Conservation (phyloP, 2,797 vertebrate species). For the Pangasius sanitwongsei region DNA sequence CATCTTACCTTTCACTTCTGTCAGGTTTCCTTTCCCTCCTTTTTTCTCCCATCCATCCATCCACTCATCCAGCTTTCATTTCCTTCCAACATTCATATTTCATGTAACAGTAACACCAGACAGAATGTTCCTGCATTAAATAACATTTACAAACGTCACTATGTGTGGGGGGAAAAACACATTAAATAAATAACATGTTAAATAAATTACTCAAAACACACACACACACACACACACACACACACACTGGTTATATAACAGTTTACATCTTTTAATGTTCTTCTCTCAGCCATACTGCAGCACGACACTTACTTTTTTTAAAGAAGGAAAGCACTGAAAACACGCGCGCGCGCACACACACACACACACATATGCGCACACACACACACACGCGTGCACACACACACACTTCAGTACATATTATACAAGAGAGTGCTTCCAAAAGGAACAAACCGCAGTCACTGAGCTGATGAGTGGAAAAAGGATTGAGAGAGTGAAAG, state of each 20-base stretch:
- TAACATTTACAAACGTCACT: neutral
- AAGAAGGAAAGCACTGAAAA: neutral
- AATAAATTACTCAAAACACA: too few relatives aligned
- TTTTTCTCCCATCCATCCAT: neutral
- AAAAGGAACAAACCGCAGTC: neutral
- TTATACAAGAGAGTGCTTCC: neutral
- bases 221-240: too few relatives aligned
- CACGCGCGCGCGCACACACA: too few relatives aligned
- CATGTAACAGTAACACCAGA: neutral
- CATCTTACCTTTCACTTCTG: too few relatives aligned
- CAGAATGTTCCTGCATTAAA: too few relatives aligned
- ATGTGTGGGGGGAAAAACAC: too few relatives aligned
- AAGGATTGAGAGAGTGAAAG: neutral
- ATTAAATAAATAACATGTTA: too few relatives aligned
- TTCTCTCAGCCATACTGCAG: too few relatives aligned
- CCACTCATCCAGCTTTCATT: too few relatives aligned
- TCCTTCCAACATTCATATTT: neutral
- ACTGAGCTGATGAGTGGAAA: constrained; percentile 4
- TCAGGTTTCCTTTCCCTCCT: neutral
- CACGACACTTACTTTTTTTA: too few relatives aligned
- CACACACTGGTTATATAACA: too few relatives aligned
- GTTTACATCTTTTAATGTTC: too few relatives aligned
- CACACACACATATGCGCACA: neutral
- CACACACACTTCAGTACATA: neutral
- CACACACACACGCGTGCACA: neutral